Percentiles rank a stretch among this genome's conserved stretches.
These are phyloP conservation scores for Brachionus asplanchnoidis DNA, from an alignment of 1,140 invertebrate genomes.

Conservation along the genomic window DNA sequence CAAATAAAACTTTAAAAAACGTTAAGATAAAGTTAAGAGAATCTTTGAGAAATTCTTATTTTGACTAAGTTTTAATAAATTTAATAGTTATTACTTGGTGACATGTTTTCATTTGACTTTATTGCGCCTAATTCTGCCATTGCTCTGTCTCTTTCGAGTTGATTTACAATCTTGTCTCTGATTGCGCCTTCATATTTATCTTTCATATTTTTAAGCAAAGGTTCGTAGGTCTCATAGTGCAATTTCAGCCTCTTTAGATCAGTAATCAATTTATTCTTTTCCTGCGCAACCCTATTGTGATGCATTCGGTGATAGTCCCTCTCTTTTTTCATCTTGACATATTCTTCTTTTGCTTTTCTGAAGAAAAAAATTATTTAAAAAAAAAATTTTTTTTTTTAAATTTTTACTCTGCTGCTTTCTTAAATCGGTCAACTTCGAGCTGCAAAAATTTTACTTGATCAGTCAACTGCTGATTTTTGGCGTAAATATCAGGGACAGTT, in stretches of 20 bases:
- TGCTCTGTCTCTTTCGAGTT: conserved; percentile 24
- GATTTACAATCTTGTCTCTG: background rate
- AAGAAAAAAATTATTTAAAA: conserved; percentile 2
- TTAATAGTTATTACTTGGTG: conserved; percentile 27
- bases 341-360: conserved; percentile 56
- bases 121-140: background rate
- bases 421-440: conserved; percentile 52
- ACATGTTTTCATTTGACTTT: background rate
- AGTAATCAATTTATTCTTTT: conserved; percentile 56
- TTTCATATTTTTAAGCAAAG: conserved; percentile 35
- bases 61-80: background rate
- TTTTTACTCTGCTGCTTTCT: conserved; percentile 53
- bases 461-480: conserved; percentile 53
- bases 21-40: too few relatives aligned
- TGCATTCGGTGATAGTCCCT: conserved; percentile 58
- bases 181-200: conserved; percentile 3
- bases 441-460: conserved; percentile 53
- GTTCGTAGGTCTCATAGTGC: conserved; percentile 25
- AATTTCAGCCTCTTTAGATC: conserved; percentile 19
- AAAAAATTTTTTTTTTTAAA: background rate
- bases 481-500: conserved; percentile 54
- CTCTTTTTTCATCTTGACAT: conserved; percentile 56
- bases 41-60: too few relatives aligned
- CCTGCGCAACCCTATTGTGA: conserved; percentile 56
- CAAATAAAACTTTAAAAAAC: too few relatives aligned